Conservation (phyloP, 2,888 invertebrate species). For the Cheilosia soror region DNA sequence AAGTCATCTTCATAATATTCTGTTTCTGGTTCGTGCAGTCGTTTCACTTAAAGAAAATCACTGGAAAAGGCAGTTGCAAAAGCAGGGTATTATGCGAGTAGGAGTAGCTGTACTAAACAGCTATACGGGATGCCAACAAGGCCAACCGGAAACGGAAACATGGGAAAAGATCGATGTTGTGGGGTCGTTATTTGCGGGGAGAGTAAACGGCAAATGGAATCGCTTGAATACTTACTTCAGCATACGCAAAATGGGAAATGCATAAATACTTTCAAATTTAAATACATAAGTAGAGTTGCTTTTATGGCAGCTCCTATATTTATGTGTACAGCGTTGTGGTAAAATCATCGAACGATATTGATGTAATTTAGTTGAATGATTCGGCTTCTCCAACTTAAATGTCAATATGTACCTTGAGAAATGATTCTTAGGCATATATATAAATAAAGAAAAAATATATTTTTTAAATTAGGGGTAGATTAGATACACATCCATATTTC, state of each 20-base stretch:
- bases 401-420: too few species aligned
- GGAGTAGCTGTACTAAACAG: neutral
- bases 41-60: constrained; percentile 50
- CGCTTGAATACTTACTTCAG: constrained; percentile 53
- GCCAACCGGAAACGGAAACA: constrained; percentile 68
- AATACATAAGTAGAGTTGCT: constrained; percentile 34
- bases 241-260: constrained; percentile 60
- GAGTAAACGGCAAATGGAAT: constrained; percentile 44
- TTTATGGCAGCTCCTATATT: neutral
- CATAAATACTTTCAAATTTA: constrained; percentile 57
- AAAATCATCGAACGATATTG: neutral
- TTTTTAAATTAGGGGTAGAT: too few species aligned
- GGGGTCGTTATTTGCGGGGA: neutral
- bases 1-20: constrained; percentile 70
- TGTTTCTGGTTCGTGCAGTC: constrained; percentile 34
- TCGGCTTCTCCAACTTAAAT: too few species aligned
- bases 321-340: constrained; percentile 3
- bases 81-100: neutral
- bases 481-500: too few species aligned
- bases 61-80: constrained; percentile 33
- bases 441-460: too few species aligned
- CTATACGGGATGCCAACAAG: constrained; percentile 36
- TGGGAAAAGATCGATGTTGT: constrained; percentile 52
- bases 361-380: neutral
- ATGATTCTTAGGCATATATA: too few species aligned